A percentile compares a stretch with the other conserved stretches of the same genome.
These are phyloP conservation scores for Cuniculus paca DNA, from an alignment of 2,797 vertebrate genomes.

Conservation along the genomic window DNA sequence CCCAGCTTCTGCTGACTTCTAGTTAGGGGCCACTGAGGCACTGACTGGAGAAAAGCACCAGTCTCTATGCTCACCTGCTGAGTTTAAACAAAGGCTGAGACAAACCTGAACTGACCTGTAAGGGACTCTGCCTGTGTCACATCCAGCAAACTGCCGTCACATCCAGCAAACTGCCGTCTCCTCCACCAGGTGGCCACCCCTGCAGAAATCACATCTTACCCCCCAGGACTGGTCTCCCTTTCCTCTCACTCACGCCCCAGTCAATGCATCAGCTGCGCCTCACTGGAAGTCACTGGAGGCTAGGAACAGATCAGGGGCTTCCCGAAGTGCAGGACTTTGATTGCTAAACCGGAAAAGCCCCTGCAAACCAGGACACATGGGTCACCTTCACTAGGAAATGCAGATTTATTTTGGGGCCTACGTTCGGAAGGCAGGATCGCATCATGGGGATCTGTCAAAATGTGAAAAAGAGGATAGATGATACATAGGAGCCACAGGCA, in stretches of 20 bases:
- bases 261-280: background rate
- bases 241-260: background rate
- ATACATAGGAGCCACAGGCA: background rate
- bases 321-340: background rate
- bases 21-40: background rate
- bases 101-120: background rate
- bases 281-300: background rate
- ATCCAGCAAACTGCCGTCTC: background rate
- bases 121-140: background rate
- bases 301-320: background rate
- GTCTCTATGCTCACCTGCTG: background rate
- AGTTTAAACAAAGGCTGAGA: background rate
- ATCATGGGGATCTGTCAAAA: background rate
- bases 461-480: background rate
- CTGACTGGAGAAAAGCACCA: background rate
- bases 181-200: background rate
- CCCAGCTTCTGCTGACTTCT: background rate
- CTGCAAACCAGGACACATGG: background rate
- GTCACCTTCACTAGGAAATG: background rate
- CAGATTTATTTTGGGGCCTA: background rate
- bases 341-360: background rate
- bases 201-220: fast-evolving
- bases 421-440: background rate
- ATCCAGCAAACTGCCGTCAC: background rate
- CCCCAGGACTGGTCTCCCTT: background rate